phyloP scores from a whole-genome alignment of 2,797 vertebrate species.

The Micromesistius poutassou region DNA sequence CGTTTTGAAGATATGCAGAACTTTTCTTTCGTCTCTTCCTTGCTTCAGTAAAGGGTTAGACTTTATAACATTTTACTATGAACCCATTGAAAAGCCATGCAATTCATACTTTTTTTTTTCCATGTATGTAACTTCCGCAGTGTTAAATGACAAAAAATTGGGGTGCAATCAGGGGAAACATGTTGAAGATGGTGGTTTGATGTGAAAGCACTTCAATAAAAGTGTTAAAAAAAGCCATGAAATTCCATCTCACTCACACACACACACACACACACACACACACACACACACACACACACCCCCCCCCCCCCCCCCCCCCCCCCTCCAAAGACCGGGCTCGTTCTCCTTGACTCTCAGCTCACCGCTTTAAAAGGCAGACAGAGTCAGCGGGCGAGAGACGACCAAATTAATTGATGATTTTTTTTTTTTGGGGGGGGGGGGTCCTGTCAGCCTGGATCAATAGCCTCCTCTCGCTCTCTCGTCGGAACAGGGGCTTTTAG shows the following conservation, averaged over 20 bases:
- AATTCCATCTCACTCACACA: conserved; percentile 24
- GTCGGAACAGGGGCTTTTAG: conserved; percentile 52
- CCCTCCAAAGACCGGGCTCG: conserved; percentile 31
- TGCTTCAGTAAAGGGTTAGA: no score
- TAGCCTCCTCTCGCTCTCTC: conserved; percentile 72
- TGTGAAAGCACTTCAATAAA: no score
- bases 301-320: no score
- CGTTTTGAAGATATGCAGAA: no score
- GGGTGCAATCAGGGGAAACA: no score
- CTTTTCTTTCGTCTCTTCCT: no score
- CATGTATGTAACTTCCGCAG: no score
- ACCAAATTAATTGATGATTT: conserved; percentile 87
- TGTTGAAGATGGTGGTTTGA: no score
- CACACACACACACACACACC: no score
- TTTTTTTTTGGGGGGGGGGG: conserved; percentile 26
- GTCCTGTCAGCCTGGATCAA: conserved; percentile 79
- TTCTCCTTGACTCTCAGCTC: conserved; percentile 44
- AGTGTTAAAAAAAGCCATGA: conserved; percentile 26
- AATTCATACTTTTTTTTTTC: no score
- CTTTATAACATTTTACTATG: no score
- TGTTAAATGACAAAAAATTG: no score
- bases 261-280: neutral
- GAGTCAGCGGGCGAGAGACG: conserved; percentile 64
- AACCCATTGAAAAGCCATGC: neutral
- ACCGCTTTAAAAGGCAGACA: conserved; percentile 64